Percentiles rank a stretch among this genome's conserved stretches.
Evolutionary conservation across 2,113 vertebrate species (phyloP).

Genomic region (Catharus bicknelli): DNA sequence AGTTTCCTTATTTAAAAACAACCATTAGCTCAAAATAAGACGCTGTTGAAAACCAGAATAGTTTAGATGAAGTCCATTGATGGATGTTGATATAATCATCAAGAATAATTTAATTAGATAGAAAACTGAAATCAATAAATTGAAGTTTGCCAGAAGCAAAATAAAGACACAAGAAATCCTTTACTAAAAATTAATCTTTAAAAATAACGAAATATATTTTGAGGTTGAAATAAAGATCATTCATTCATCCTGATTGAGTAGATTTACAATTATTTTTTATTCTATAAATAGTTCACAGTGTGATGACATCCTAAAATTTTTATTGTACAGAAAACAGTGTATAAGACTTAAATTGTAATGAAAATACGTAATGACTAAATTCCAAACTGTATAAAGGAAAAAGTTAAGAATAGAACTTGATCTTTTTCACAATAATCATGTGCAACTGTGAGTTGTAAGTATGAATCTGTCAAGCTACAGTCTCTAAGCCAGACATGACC

Average conservation of each 20-base stretch:
- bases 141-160: background rate
- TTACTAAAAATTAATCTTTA: background rate
- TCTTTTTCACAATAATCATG: background rate
- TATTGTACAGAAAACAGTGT: background rate
- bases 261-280: background rate
- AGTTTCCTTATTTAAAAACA: constrained; percentile 1
- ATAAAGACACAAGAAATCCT: background rate
- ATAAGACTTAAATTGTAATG: background rate
- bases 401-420: background rate
- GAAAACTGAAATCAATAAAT: background rate
- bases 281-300: background rate
- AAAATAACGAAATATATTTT: background rate
- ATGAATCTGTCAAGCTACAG: background rate
- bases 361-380: background rate
- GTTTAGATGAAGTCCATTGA: background rate
- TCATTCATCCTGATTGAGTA: background rate
- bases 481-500: background rate
- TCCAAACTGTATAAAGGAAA: background rate
- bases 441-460: background rate
- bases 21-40: background rate
- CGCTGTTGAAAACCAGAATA: background rate
- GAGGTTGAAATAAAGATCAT: background rate
- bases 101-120: background rate
- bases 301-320: background rate
- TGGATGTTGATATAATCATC: background rate